phyloP scores from a whole-genome alignment of 1,140 invertebrate species.

The Drosophila hydei region DNA sequence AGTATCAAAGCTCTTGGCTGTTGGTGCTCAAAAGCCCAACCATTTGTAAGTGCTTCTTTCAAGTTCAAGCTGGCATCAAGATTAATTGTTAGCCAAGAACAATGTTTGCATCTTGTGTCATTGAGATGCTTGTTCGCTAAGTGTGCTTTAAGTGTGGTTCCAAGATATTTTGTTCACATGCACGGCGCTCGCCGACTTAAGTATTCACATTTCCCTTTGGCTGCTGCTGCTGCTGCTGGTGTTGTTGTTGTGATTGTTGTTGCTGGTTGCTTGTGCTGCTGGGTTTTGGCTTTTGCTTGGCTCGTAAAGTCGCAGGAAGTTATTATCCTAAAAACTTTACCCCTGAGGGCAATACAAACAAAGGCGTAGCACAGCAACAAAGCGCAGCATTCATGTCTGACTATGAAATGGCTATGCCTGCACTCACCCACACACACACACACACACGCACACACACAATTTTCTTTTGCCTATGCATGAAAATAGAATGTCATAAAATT shows the following conservation, averaged over 20 bases:
- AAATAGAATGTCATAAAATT: constrained; percentile 82
- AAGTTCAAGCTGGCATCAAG: not conserved
- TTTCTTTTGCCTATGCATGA: constrained; percentile 71
- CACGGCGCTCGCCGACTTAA: constrained; percentile 54
- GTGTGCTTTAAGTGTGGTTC: constrained; percentile 73
- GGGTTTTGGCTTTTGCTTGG: constrained; percentile 72
- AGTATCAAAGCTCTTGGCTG: too few relatives aligned
- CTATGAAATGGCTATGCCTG: constrained; percentile 69
- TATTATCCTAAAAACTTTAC: constrained; percentile 83
- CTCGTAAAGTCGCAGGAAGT: constrained; percentile 82
- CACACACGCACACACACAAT: constrained; percentile 27
- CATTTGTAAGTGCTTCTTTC: not conserved
- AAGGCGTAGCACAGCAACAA: constrained; percentile 79
- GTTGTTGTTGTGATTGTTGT: constrained; percentile 33
- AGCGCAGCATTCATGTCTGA: constrained; percentile 79
- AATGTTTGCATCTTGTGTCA: constrained; percentile 21
- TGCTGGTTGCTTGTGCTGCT: constrained; percentile 32
- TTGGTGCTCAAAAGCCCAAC: not conserved
- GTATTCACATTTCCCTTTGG: constrained; percentile 76
- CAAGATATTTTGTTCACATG: constrained; percentile 76
- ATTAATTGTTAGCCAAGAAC: not conserved
- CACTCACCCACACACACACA: constrained; percentile 37
- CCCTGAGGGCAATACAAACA: constrained; percentile 82
- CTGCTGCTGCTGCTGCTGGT: constrained; percentile 35
- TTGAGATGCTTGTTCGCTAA: constrained; percentile 21